These are phyloP conservation scores for Mercenaria mercenaria DNA, from an alignment of 1,140 invertebrate species.

Conservation along the genomic window DNA sequence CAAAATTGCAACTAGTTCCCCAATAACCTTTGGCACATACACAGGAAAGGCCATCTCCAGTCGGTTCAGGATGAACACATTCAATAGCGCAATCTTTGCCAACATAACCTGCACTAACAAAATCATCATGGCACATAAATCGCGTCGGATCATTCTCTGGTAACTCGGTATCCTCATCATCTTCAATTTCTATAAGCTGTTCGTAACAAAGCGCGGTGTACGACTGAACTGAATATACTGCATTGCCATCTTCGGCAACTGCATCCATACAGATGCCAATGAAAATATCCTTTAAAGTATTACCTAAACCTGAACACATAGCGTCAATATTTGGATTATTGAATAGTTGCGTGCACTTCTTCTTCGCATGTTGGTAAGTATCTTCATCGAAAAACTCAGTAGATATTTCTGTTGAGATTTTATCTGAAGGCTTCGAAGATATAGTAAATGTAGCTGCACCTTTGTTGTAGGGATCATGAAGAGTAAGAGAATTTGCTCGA, in stretches of 20 bases:
- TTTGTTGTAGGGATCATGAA: slow-evolving; percentile 8
- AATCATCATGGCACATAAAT: slow-evolving; percentile 33
- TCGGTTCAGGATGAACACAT: slow-evolving; percentile 35
- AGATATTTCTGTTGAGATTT: slow-evolving; percentile 3
- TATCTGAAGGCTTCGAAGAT: slow-evolving; percentile 23
- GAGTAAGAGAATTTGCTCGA: not conserved
- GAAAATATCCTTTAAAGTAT: not conserved
- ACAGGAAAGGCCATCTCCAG: slow-evolving; percentile 18
- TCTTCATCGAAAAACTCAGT: slow-evolving; percentile 17
- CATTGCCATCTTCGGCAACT: slow-evolving; percentile 5
- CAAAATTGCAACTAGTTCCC: slow-evolving; percentile 66
- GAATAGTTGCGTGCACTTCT: slow-evolving; percentile 14
- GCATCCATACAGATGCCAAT: slow-evolving; percentile 31
- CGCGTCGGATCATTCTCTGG: slow-evolving; percentile 8
- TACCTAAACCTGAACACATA: slow-evolving; percentile 31
- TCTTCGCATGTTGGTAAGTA: not conserved
- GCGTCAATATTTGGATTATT: not conserved
- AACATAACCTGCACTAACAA: slow-evolving; percentile 44
- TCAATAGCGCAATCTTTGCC: slow-evolving; percentile 42
- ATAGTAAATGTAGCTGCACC: slow-evolving; percentile 4
- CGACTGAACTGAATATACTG: not conserved
- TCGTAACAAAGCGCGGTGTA: slow-evolving; percentile 41
- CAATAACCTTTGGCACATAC: slow-evolving; percentile 73
- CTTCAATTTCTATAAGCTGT: slow-evolving; percentile 11
- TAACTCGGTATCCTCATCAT: not conserved